phyloP scores from a whole-genome alignment of 2,888 invertebrate genomes.

The Ramazzottius varieornatus region DNA sequence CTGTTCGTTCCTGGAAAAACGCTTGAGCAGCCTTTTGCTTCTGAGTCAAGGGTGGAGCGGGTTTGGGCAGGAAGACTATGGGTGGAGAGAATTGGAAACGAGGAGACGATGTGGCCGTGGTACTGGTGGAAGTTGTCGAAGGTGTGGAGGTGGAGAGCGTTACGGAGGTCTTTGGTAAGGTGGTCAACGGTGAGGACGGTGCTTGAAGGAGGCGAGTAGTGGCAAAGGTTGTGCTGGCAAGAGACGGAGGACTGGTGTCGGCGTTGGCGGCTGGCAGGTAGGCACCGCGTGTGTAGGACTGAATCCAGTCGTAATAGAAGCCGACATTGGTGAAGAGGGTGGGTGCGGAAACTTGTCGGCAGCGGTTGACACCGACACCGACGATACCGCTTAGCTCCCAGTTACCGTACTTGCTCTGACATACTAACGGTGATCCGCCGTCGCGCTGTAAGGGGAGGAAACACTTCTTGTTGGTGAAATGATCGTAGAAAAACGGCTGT shows the following conservation, averaged over 20 bases:
- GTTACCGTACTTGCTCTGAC: conserved; percentile 1
- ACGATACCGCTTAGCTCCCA: not conserved
- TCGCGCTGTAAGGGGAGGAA: not conserved
- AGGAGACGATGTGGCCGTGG: not conserved
- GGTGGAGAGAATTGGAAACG: not conserved
- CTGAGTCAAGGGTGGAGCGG: not conserved
- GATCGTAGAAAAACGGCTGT: too few relatives aligned
- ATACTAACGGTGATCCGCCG: conserved; percentile 1
- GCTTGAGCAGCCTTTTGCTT: not conserved
- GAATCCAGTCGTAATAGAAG: conserved; percentile 1
- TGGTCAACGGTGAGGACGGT: not conserved
- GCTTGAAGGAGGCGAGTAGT: not conserved
- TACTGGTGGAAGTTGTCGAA: not conserved
- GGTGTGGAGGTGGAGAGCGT: not conserved
- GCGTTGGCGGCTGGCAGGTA: not conserved
- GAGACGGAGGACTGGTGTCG: not conserved
- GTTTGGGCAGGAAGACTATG: not conserved
- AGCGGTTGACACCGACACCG: not conserved
- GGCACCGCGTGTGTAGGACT: not conserved
- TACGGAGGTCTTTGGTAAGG: not conserved
- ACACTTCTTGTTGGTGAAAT: too few relatives aligned
- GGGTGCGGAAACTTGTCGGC: not conserved
- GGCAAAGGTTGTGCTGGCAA: not conserved
- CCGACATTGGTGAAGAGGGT: conserved; percentile 3
- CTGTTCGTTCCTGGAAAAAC: conserved; percentile 1